Conservation (phyloP, 1,140 invertebrate species). For the Papilio dardanus region DNA sequence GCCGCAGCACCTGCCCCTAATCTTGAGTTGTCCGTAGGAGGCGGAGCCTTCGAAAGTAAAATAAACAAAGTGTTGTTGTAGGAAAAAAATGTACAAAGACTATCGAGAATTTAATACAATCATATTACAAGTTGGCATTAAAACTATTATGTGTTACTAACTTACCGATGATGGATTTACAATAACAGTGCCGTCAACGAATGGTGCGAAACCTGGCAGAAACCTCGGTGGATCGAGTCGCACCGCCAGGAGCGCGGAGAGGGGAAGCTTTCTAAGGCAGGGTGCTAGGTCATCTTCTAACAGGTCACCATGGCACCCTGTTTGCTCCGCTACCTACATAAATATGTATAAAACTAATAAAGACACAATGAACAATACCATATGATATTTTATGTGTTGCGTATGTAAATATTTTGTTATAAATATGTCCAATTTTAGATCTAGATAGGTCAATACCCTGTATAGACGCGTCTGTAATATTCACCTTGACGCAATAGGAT, state of each 20-base stretch:
- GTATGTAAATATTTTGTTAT: neutral
- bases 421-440: neutral
- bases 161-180: slow-evolving; percentile 82
- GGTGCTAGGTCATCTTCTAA: slow-evolving; percentile 91
- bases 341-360: slow-evolving; percentile 32
- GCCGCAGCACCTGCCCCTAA: slow-evolving; percentile 76
- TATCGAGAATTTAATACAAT: no score
- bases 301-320: slow-evolving; percentile 89
- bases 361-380: neutral
- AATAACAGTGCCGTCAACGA: slow-evolving; percentile 92
- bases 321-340: slow-evolving; percentile 87
- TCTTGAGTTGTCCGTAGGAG: slow-evolving; percentile 73
- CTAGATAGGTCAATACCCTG: neutral
- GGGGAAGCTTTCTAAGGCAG: slow-evolving; percentile 89
- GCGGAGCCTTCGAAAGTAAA: slow-evolving; percentile 60
- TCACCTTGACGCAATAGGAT: neutral
- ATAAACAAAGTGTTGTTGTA: neutral
- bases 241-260: slow-evolving; percentile 88
- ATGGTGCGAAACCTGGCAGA: slow-evolving; percentile 94
- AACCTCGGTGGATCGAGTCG: slow-evolving; percentile 90
- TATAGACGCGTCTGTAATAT: neutral
- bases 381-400: no score
- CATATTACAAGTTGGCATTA: no score
- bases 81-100: no score
- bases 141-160: no score